phyloP scores from a whole-genome alignment of 2,888 invertebrate species.

The Biston betularia region DNA sequence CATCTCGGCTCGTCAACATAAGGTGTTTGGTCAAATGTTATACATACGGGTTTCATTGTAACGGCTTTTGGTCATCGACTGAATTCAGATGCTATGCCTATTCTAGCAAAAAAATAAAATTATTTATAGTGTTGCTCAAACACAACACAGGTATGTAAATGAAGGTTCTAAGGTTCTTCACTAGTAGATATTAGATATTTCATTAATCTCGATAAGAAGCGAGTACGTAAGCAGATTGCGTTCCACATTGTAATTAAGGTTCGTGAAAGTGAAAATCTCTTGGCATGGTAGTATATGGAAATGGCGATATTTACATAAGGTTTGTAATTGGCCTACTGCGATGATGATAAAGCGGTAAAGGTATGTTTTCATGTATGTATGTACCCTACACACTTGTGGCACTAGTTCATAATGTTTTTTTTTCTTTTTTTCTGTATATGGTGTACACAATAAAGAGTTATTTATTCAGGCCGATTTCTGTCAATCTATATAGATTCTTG shows the following conservation, averaged over 20 bases:
- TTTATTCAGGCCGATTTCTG: no score
- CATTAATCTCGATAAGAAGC: slow-evolving; percentile 38
- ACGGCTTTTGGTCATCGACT: no score
- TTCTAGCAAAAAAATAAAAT: no score
- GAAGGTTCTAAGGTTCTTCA: slow-evolving; percentile 8
- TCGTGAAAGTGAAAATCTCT: slow-evolving; percentile 63
- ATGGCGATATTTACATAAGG: slow-evolving; percentile 47
- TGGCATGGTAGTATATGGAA: slow-evolving; percentile 48
- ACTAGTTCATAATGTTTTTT: no score
- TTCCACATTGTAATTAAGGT: slow-evolving; percentile 52
- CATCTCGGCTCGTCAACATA: no score
- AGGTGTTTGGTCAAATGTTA: no score
- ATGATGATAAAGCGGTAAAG: slow-evolving; percentile 36
- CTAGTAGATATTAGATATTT: slow-evolving; percentile 23
- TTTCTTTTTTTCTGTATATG: no score
- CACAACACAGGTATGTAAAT: background rate
- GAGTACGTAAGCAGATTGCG: slow-evolving; percentile 30
- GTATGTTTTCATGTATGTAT: background rate
- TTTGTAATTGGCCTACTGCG: slow-evolving; percentile 31
- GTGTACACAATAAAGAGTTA: no score
- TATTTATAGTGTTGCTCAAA: background rate
- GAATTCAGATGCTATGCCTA: no score
- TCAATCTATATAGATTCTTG: no score
- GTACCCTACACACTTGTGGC: no score
- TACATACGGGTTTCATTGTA: background rate